Percentiles rank a stretch among this genome's conserved stretches.
These are phyloP conservation scores for Etia nguti DNA, from an alignment of 2,113 vertebrate species.

Conservation along the genomic window DNA sequence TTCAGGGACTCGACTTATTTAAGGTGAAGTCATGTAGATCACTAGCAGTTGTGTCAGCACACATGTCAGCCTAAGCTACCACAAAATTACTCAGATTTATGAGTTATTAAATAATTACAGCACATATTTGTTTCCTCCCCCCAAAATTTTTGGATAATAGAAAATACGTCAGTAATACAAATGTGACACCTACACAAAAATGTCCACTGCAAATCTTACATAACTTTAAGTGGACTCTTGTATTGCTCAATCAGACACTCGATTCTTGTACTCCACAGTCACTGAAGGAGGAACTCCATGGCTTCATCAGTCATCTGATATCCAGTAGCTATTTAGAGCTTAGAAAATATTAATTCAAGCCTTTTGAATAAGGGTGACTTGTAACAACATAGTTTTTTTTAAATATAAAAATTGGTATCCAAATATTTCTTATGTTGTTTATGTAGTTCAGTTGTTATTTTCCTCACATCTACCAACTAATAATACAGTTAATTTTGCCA, in stretches of 20 bases:
- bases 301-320: not conserved
- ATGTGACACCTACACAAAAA: not conserved
- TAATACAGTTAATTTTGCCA: not conserved
- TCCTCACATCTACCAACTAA: not conserved
- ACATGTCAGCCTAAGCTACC: accelerated
- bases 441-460: not conserved
- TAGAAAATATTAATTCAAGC: not conserved
- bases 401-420: too few relatives aligned
- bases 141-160: not conserved
- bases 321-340: not conserved
- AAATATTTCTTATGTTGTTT: too few relatives aligned
- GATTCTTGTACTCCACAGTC: accelerated
- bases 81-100: not conserved
- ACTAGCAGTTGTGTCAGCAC: not conserved
- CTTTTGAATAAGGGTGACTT: not conserved
- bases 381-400: not conserved
- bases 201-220: accelerated
- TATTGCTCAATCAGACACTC: not conserved
- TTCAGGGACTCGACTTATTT: not conserved
- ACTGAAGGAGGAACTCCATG: not conserved
- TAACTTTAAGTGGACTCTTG: not conserved
- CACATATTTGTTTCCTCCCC: not conserved
- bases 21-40: not conserved
- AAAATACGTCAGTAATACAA: accelerated
- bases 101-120: accelerated